A percentile compares a stretch with the other conserved stretches of the same genome.
Conservation (phyloP, 2,888 invertebrate species). For the Meta bourneti region DNA sequence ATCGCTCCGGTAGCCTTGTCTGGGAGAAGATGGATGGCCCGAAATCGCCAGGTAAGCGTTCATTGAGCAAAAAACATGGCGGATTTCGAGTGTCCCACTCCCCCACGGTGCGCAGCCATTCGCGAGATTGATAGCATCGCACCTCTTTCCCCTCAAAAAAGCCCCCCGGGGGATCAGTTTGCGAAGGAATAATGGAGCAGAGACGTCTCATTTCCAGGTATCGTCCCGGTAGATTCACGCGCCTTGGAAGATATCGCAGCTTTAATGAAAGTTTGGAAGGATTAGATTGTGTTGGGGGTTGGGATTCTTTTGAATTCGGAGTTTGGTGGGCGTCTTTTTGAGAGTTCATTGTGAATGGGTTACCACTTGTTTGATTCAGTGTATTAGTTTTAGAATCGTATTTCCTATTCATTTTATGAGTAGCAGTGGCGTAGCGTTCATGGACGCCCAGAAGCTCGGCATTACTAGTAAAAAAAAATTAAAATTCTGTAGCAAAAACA, state of each 20-base stretch:
- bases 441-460: too few species aligned
- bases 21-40: conserved; percentile 55
- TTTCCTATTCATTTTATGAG: too few species aligned
- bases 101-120: conserved; percentile 1
- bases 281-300: neutral
- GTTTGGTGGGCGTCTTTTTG: neutral
- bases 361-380: neutral
- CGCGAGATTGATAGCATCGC: conserved; percentile 39
- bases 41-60: conserved; percentile 67
- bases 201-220: conserved; percentile 13
- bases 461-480: too few species aligned
- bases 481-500: too few species aligned
- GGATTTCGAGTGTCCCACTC: conserved; percentile 51
- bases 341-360: neutral
- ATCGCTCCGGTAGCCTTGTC: conserved; percentile 33
- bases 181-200: conserved; percentile 10
- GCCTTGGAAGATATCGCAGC: conserved; percentile 6
- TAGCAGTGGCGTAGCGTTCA: too few species aligned
- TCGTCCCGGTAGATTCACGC: neutral
- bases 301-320: neutral
- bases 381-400: too few species aligned
- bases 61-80: conserved; percentile 63
- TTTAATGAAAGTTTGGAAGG: conserved; percentile 25
- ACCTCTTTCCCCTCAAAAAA: conserved; percentile 54
- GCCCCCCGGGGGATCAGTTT: conserved; percentile 37